A percentile compares a stretch with the other conserved stretches of the same genome.
phyloP scores from a whole-genome alignment of 2,888 invertebrate species.

The Nebria brevicollis region DNA sequence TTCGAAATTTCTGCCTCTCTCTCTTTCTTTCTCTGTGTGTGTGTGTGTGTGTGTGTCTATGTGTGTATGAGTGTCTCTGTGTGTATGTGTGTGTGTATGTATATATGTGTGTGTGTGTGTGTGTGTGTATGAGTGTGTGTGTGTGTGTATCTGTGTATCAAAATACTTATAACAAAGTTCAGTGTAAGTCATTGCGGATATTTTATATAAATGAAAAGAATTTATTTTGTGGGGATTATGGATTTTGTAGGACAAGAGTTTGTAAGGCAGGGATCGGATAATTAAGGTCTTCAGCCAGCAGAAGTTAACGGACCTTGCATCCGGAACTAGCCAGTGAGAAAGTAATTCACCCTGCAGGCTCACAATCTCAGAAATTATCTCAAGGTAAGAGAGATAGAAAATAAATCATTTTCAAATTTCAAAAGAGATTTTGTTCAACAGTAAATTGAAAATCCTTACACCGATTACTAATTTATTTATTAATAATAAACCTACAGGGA shows the following conservation, averaged over 20 bases:
- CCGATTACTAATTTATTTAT: too few species aligned
- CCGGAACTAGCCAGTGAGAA: slow-evolving; percentile 24
- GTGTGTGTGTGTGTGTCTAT: too few species aligned
- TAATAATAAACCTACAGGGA: too few species aligned
- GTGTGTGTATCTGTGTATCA: too few species aligned
- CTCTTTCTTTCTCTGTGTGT: too few species aligned
- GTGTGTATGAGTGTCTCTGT: too few species aligned
- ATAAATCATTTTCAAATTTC: neutral
- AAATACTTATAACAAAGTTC: too few species aligned
- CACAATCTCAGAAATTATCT: neutral
- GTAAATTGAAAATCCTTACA: neutral
- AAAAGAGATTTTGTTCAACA: neutral
- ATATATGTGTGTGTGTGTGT: too few species aligned
- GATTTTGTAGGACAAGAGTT: slow-evolving; percentile 1
- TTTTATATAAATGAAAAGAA: neutral
- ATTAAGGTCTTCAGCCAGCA: slow-evolving; percentile 32
- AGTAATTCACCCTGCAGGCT: slow-evolving; percentile 17
- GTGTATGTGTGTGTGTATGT: too few species aligned
- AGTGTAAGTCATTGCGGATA: too few species aligned
- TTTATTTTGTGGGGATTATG: neutral
- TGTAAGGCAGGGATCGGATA: slow-evolving; percentile 22
- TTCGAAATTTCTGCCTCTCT: too few species aligned
- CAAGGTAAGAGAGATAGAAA: neutral
- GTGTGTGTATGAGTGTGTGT: too few species aligned
- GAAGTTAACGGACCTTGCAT: slow-evolving; percentile 39